These are phyloP conservation scores for Leptoclinus maculatus DNA, from an alignment of 2,797 vertebrate genomes.

Conservation along the genomic window DNA sequence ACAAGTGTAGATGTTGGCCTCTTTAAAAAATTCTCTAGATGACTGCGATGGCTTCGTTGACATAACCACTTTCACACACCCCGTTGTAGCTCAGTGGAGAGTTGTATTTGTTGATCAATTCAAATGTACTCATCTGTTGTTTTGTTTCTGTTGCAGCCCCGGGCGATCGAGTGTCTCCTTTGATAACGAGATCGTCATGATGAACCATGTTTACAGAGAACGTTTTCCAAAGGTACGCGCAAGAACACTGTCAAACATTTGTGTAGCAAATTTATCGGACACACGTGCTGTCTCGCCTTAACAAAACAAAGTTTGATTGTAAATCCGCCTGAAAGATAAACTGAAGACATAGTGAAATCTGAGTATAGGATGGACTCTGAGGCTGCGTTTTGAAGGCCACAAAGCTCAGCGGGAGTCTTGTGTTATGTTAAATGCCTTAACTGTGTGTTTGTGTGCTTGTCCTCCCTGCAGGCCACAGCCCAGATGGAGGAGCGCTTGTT, in stretches of 20 bases:
- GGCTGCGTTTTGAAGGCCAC: no score
- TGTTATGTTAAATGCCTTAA: slow-evolving; percentile 27
- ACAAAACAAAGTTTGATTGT: not conserved
- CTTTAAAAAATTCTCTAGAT: not conserved
- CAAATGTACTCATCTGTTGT: slow-evolving; percentile 5
- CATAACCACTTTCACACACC: slow-evolving; percentile 15
- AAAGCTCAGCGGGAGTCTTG: slow-evolving; percentile 14
- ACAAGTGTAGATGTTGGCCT: slow-evolving; percentile 23
- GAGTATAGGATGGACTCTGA: not conserved
- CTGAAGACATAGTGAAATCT: not conserved
- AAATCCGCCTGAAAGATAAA: not conserved
- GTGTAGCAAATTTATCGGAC: not conserved
- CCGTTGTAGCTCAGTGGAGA: not conserved
- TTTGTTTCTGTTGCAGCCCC: slow-evolving; percentile 83
- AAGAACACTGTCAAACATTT: not conserved
- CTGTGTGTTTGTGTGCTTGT: slow-evolving; percentile 31
- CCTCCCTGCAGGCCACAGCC: slow-evolving; percentile 89
- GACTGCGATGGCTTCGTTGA: slow-evolving; percentile 14
- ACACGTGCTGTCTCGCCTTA: not conserved
- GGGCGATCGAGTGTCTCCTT: slow-evolving; percentile 91
- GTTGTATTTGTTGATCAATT: slow-evolving; percentile 7
- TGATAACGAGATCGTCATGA: slow-evolving; percentile 98
- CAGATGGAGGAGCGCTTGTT: slow-evolving; percentile 97
- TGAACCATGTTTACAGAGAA: slow-evolving; percentile 99
- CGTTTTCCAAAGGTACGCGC: slow-evolving; percentile 94